Conservation (phyloP, 2,113 vertebrate species). For the Rhinolophus sinicus region DNA sequence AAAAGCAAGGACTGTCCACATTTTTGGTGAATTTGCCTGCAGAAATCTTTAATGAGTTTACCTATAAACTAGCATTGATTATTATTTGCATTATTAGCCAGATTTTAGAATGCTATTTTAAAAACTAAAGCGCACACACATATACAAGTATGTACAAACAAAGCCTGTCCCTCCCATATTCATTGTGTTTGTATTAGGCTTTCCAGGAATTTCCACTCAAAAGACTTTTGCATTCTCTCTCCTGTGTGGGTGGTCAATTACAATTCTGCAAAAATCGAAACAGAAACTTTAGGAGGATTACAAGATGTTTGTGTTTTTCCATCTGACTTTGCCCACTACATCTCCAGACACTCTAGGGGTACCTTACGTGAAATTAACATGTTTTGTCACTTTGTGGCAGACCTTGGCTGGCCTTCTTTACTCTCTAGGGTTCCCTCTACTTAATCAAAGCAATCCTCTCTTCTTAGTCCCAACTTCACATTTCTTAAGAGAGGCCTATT, state of each 20-base stretch:
- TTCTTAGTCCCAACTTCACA: conserved; percentile 60
- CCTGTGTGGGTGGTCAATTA: conserved; percentile 51
- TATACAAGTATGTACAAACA: background rate
- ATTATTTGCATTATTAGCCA: conserved; percentile 52
- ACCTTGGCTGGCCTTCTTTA: background rate
- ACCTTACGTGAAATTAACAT: conserved; percentile 66
- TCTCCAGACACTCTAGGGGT: background rate
- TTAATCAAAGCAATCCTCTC: conserved; percentile 74
- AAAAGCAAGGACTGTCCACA: background rate
- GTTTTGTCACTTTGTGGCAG: conserved; percentile 49
- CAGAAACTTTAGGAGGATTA: conserved; percentile 58
- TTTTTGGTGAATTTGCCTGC: conserved; percentile 21
- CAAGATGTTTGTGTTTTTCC: conserved; percentile 64
- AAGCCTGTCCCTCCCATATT: background rate
- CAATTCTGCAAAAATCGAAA: conserved; percentile 59
- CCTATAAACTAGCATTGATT: background rate
- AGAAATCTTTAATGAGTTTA: conserved; percentile 64
- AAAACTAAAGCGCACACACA: background rate
- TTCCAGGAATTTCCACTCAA: conserved; percentile 50
- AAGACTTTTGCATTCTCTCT: conserved; percentile 7
- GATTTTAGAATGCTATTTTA: background rate
- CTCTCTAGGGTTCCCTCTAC: conserved; percentile 56
- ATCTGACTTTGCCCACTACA: background rate
- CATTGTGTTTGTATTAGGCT: conserved; percentile 37
- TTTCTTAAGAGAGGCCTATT: conserved; percentile 68